Conservation (phyloP, 2,797 vertebrate species). For the Sparidentex hasta region DNA sequence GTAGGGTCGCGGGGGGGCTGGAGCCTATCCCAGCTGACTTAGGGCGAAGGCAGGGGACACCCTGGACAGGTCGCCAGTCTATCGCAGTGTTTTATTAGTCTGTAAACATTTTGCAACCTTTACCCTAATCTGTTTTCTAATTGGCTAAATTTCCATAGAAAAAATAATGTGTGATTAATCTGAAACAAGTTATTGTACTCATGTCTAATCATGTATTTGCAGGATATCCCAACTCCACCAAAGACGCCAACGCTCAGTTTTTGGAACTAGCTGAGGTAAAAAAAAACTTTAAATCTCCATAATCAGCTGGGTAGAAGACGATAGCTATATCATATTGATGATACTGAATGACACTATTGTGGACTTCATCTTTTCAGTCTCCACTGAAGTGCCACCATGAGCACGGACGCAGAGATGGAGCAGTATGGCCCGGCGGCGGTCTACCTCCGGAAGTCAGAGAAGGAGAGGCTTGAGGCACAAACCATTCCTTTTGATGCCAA, state of each 20-base stretch:
- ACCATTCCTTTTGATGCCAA: conserved; percentile 92
- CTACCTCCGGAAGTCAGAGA: conserved; percentile 91
- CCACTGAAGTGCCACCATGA: conserved; percentile 83
- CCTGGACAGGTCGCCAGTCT: too few species aligned
- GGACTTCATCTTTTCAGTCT: conserved; percentile 43
- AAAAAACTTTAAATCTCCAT: neutral
- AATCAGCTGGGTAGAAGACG: neutral
- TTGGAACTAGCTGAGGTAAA: conserved; percentile 39
- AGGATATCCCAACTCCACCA: conserved; percentile 30
- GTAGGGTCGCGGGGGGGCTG: too few species aligned
- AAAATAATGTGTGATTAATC: neutral
- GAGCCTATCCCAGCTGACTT: too few species aligned
- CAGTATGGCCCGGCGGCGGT: conserved; percentile 88
- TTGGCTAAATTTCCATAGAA: neutral
- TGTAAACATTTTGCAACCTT: neutral
- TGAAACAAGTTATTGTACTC: neutral
- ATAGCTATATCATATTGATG: neutral
- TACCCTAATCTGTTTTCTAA: too few species aligned
- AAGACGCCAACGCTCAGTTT: neutral
- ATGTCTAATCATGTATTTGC: neutral
- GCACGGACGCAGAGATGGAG: conserved; percentile 89
- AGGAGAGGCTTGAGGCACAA: conserved; percentile 90
- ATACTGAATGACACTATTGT: neutral
- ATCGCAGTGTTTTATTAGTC: too few species aligned
- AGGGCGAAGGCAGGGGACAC: too few species aligned